These are phyloP conservation scores for Phoxinus dragarum DNA, from an alignment of 2,797 vertebrate genomes.

Conservation along the genomic window DNA sequence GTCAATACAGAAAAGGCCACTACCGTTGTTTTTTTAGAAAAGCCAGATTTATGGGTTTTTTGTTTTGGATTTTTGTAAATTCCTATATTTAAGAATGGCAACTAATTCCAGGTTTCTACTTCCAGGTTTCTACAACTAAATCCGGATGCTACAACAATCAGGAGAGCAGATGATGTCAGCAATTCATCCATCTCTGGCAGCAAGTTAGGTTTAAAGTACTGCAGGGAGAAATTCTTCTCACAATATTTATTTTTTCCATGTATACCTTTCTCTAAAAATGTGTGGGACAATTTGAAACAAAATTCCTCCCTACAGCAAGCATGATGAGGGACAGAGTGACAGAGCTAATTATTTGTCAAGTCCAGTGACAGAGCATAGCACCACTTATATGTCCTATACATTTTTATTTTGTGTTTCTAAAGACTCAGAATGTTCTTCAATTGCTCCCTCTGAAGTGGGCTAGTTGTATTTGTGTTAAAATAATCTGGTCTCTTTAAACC, in stretches of 20 bases:
- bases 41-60: too few relatives aligned
- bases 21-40: too few relatives aligned
- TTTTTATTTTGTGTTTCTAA: slow-evolving; percentile 51
- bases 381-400: slow-evolving; percentile 70
- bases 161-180: slow-evolving; percentile 76
- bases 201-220: slow-evolving; percentile 65
- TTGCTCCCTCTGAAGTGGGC: slow-evolving; percentile 56
- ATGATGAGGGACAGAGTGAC: slow-evolving; percentile 65
- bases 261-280: slow-evolving; percentile 51
- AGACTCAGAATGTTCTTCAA: slow-evolving; percentile 56
- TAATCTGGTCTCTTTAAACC: slow-evolving; percentile 59
- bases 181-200: slow-evolving; percentile 74
- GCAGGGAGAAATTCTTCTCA: slow-evolving; percentile 43
- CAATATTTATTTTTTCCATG: slow-evolving; percentile 20
- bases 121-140: slow-evolving; percentile 39
- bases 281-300: slow-evolving; percentile 69
- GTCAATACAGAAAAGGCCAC: too few relatives aligned
- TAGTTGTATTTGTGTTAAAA: slow-evolving; percentile 57
- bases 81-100: too few relatives aligned
- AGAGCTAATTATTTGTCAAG: slow-evolving; percentile 65
- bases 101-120: too few relatives aligned
- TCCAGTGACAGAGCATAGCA: slow-evolving; percentile 62
- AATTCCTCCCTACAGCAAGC: slow-evolving; percentile 65
- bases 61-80: too few relatives aligned
- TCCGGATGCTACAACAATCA: slow-evolving; percentile 65